These are phyloP conservation scores for Otolemur crassicaudatus DNA, from an alignment of 2,797 vertebrate species.

Conservation along the genomic window DNA sequence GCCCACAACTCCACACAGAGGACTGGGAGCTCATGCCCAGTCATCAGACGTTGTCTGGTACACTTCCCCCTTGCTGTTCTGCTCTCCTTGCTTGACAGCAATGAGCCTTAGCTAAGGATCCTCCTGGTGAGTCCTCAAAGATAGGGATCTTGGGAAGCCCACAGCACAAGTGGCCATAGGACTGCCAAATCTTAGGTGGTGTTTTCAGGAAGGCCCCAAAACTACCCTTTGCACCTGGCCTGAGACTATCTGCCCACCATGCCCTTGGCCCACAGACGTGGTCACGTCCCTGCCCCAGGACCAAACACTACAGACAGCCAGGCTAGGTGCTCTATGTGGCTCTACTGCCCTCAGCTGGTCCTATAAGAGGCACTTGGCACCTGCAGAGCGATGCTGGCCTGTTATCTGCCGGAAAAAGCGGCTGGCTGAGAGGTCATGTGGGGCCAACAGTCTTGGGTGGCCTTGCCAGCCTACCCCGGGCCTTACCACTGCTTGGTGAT, in stretches of 20 bases:
- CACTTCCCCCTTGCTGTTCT: background rate
- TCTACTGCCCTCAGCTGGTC: background rate
- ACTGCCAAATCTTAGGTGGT: too few relatives aligned
- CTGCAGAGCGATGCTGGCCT: background rate
- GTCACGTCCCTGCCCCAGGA: background rate
- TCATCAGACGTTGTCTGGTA: background rate
- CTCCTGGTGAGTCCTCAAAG: background rate
- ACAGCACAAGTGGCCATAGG: background rate
- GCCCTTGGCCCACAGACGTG: background rate
- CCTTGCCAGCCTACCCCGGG: background rate
- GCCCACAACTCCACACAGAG: background rate
- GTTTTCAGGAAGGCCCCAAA: background rate
- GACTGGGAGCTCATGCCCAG: background rate
- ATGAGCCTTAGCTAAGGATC: background rate
- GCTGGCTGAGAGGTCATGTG: background rate
- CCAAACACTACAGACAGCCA: background rate
- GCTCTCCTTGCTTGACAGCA: background rate
- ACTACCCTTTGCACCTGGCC: background rate
- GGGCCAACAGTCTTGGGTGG: background rate
- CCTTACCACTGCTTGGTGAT: slow-evolving; percentile 99
- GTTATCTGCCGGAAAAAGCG: background rate
- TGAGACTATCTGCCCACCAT: too few relatives aligned
- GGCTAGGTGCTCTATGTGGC: background rate
- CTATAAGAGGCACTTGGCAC: background rate
- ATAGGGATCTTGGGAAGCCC: background rate